Base-by-base conservation (phyloP, 2,888 invertebrate genomes). In the Drosophila gaucha region DNA sequence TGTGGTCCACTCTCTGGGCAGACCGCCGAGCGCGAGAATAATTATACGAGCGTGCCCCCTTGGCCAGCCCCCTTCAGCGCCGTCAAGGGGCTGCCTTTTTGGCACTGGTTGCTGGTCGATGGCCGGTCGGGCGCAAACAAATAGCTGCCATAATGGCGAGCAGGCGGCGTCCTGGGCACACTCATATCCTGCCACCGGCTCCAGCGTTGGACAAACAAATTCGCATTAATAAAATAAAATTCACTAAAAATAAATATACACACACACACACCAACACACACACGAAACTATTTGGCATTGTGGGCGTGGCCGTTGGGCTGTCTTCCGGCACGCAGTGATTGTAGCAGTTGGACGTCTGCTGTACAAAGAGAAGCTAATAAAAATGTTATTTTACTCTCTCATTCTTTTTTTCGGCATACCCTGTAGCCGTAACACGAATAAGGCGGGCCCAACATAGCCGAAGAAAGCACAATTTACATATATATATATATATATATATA, bases 21-120 rank as follows among this genome's bases (percentile, higher is more conserved):
- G 80, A 85, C 85, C 85, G 51, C 85, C 85, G 73, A 75, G 85
- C 76, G 82, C 78, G 64, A 80, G 78, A 85, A 87, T 80, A 80
- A 85, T 86, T 75, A 80, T 78, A 80, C 75, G 57, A 74, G 52
- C 44, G 31, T 31, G 31, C 78, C 86, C 71, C 55, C 62, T 51
- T 60, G 33, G 31, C 64, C 52, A 43, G 26, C 18, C 56, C 41
- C 26, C 41, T n/a, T 41, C 14, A 26, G 24, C 24, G 24, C n/a
- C 41, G 14, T 9, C 14, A 8, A 8, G 28, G 26, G 14, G 41
- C 41, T 41, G n/a, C 41, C 41, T 43, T 43, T 43, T 43, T 14
- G 41, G 43, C 43, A 24, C 43, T 26, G 43, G 6, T 43, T 41
- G 41, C 41, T 26, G 39, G 39, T 41, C 41, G 41, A 41, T 41